These are phyloP conservation scores for Sinopyrophorus schimmeli DNA, from an alignment of 2,888 invertebrate species.

Conservation along the genomic window DNA sequence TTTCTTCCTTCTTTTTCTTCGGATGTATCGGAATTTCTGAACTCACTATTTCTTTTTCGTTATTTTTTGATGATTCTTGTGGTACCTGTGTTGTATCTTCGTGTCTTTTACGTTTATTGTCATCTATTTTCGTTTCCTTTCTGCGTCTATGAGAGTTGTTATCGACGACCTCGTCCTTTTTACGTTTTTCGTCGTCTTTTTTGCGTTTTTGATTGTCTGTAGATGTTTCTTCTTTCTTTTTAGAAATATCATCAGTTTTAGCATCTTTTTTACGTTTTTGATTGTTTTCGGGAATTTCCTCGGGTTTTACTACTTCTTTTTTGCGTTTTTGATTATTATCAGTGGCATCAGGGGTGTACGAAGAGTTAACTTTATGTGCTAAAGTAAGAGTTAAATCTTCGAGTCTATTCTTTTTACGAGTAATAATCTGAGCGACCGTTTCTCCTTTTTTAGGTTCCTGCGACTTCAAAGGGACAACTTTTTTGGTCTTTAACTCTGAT, in stretches of 20 bases:
- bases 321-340: conserved; percentile 13
- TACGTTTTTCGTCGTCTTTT: conserved; percentile 51
- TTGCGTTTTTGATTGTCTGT: conserved; percentile 60
- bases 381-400: conserved; percentile 65
- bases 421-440: conserved; percentile 56
- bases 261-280: conserved; percentile 60
- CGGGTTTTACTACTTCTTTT: conserved; percentile 15
- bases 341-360: neutral
- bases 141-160: conserved; percentile 8
- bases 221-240: conserved; percentile 42
- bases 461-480: conserved; percentile 32
- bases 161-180: conserved; percentile 1
- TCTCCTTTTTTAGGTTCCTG: conserved; percentile 47
- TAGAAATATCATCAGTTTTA: conserved; percentile 47
- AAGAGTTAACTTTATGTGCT: conserved; percentile 62
- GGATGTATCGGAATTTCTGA: too few relatives aligned
- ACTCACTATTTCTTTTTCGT: conserved; percentile 47
- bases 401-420: conserved; percentile 65
- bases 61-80: neutral
- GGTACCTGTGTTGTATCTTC: neutral
- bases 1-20: too few relatives aligned
- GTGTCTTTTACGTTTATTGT: neutral
- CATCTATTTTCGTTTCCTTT: conserved; percentile 8
- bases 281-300: conserved; percentile 56
- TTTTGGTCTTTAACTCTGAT: conserved; percentile 51